A percentile compares a stretch with the other conserved stretches of the same genome.
These are phyloP conservation scores for Mus musculus DNA, from an alignment of 2,113 vertebrate species.

Conservation along the genomic window DNA sequence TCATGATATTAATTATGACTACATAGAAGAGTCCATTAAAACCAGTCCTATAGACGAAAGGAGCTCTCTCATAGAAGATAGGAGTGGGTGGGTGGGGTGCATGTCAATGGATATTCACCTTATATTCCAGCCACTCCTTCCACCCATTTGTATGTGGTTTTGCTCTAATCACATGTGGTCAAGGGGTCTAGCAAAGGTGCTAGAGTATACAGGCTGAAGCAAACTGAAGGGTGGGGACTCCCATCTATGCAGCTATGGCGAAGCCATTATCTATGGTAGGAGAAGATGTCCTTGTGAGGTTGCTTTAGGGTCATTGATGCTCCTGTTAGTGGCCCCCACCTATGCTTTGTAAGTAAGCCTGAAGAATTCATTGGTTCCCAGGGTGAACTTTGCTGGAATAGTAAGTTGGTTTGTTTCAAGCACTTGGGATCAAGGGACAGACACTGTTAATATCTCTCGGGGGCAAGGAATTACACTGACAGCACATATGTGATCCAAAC, in stretches of 20 bases:
- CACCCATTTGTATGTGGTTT: not conserved
- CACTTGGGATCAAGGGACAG: not conserved
- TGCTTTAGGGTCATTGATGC: not conserved
- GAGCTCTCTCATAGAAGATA: too few relatives aligned
- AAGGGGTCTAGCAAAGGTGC: not conserved
- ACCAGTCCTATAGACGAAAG: not conserved
- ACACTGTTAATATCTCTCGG: not conserved
- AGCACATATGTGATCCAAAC: not conserved
- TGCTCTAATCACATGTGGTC: not conserved
- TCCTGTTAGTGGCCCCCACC: not conserved
- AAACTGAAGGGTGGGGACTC: too few relatives aligned
- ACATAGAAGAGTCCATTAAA: too few relatives aligned
- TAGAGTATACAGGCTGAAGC: not conserved
- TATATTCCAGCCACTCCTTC: not conserved
- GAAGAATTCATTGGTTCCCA: not conserved
- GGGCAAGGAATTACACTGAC: not conserved
- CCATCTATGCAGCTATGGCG: not conserved
- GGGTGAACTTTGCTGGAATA: not conserved
- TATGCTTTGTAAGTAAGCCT: not conserved
- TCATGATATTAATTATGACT: not conserved
- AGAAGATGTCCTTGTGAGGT: not conserved
- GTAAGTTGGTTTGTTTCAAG: not conserved
- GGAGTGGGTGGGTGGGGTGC: fast-evolving
- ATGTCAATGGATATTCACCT: not conserved
- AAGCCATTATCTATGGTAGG: not conserved